phyloP scores from a whole-genome alignment of 1,140 invertebrate genomes.

The Cyphomyrmex costatus region DNA sequence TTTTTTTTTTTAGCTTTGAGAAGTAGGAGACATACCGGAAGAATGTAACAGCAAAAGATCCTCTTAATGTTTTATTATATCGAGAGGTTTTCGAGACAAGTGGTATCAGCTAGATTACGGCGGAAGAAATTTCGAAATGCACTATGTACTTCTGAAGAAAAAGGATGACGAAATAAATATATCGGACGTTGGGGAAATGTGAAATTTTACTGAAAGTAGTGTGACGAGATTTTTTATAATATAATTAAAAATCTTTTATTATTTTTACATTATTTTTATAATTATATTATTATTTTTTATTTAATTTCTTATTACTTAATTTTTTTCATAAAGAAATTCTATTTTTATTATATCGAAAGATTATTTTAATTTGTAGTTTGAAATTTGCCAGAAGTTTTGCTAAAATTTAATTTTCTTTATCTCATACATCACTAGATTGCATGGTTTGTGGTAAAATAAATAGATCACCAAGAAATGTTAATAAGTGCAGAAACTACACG shows the following conservation, averaged over 20 bases:
- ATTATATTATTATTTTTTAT: not conserved
- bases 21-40: not conserved
- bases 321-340: not conserved
- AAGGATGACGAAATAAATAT: not conserved
- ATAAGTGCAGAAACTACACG: constrained; percentile 21
- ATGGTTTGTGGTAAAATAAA: not conserved
- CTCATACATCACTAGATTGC: not conserved
- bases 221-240: not conserved
- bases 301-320: not conserved
- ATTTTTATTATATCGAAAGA: not conserved
- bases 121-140: not conserved
- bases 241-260: not conserved
- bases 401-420: not conserved
- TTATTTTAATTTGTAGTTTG: not conserved
- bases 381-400: not conserved
- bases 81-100: not conserved
- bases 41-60: not conserved
- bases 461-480: not conserved
- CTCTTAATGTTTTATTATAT: constrained; percentile 30
- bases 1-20: not conserved
- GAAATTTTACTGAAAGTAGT: not conserved
- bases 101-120: not conserved
- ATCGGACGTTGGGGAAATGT: too few species aligned
- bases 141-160: not conserved
- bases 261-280: not conserved